phyloP scores from a whole-genome alignment of 2,797 vertebrate species.

The Otolemur crassicaudatus region DNA sequence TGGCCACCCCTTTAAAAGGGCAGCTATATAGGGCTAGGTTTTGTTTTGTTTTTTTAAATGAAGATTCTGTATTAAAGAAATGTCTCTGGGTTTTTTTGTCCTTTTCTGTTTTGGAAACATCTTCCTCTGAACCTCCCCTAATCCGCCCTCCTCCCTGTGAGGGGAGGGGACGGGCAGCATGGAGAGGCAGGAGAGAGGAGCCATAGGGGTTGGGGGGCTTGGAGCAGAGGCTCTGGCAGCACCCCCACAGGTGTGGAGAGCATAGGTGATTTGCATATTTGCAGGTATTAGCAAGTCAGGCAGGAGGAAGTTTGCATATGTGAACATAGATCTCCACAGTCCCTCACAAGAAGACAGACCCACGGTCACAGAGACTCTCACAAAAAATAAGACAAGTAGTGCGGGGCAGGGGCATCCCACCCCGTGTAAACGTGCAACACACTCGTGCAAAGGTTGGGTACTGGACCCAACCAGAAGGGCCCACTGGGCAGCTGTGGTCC shows the following conservation, averaged over 20 bases:
- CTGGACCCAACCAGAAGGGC: not conserved
- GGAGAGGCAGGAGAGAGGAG: conserved; percentile 70
- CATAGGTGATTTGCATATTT: conserved; percentile 73
- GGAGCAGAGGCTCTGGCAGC: not conserved
- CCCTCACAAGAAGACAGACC: conserved; percentile 74
- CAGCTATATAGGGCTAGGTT: conserved; percentile 75
- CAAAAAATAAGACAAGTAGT: conserved; percentile 78
- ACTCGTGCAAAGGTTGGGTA: conserved; percentile 73
- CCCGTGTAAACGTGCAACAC: conserved; percentile 84
- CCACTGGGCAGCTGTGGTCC: not conserved
- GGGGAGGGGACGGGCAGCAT: conserved; percentile 72
- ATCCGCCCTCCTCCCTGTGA: conserved; percentile 69
- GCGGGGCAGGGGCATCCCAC: conserved; percentile 35
- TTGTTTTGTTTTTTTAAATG: not conserved
- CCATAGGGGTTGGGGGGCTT: not conserved
- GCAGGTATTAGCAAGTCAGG: conserved; percentile 71
- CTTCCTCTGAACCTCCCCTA: conserved; percentile 67
- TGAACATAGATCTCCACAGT: conserved; percentile 66
- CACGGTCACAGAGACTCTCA: conserved; percentile 69
- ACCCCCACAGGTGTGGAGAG: not conserved
- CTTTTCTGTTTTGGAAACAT: conserved; percentile 42
- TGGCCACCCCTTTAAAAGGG: conserved; percentile 47
- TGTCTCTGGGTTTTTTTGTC: conserved; percentile 43
- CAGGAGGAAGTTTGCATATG: conserved; percentile 79
- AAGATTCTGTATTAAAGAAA: conserved; percentile 74